Evolutionary conservation across 2,113 vertebrate species (phyloP).

Genomic region (Atherinomorus stipes): DNA sequence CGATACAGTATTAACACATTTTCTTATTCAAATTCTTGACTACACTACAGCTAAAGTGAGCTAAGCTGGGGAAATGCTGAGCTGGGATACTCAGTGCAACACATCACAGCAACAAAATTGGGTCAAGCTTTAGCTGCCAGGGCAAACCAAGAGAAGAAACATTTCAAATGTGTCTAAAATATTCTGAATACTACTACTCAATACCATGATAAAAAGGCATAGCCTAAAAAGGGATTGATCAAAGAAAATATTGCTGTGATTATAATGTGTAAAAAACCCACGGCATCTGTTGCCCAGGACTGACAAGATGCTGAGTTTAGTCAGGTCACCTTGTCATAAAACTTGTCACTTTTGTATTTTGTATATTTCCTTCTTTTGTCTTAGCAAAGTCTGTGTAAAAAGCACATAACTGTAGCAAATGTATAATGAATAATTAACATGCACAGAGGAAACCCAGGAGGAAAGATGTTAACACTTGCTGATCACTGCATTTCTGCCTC

Average conservation of each 20-base stretch:
- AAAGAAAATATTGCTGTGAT: slow-evolving; percentile 19
- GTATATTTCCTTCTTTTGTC: slow-evolving; percentile 19
- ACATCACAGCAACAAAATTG: slow-evolving; percentile 36
- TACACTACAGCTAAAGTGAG: slow-evolving; percentile 6
- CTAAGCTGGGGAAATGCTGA: slow-evolving; percentile 8
- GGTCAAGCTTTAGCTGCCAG: slow-evolving; percentile 45
- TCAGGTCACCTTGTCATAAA: slow-evolving; percentile 1
- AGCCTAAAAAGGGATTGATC: background rate
- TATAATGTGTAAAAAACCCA: background rate
- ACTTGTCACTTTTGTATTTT: no score
- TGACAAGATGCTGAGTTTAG: background rate
- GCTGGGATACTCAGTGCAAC: slow-evolving; percentile 18
- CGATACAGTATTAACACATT: background rate
- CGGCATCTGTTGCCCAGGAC: background rate
- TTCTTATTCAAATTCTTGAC: background rate
- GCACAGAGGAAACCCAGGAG: slow-evolving; percentile 43
- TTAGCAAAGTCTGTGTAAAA: background rate
- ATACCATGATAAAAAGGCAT: slow-evolving; percentile 1
- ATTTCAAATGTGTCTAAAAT: slow-evolving; percentile 26
- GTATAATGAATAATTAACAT: slow-evolving; percentile 61
- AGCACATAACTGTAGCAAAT: slow-evolving; percentile 39
- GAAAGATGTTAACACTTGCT: slow-evolving; percentile 24
- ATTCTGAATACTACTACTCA: slow-evolving; percentile 30
- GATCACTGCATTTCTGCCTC: slow-evolving; percentile 46
- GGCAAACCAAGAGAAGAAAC: slow-evolving; percentile 40